Conservation (phyloP, 1,140 invertebrate genomes). For the Battus philenor region DNA sequence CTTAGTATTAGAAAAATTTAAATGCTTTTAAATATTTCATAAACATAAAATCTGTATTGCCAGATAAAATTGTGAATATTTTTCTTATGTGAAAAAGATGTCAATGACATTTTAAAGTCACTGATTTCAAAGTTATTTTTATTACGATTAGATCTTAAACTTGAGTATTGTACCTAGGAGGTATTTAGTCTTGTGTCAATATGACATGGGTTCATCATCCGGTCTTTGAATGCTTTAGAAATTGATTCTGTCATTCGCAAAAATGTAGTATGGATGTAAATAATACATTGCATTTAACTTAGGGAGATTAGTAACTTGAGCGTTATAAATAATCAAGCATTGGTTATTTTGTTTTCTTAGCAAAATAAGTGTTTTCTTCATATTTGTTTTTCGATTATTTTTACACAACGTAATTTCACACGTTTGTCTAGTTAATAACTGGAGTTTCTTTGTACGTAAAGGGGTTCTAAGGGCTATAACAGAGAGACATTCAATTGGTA, state of each 20-base stretch:
- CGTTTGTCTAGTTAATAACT: constrained; percentile 55
- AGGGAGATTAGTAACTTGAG: constrained; percentile 61
- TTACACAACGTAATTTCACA: constrained; percentile 57
- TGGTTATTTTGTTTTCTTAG: constrained; percentile 60
- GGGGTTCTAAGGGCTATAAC: constrained; percentile 57
- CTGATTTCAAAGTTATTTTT: constrained; percentile 66
- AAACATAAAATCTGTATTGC: constrained; percentile 72
- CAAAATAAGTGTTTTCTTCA: constrained; percentile 60
- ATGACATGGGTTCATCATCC: constrained; percentile 42
- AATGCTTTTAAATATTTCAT: constrained; percentile 63
- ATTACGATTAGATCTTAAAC: constrained; percentile 66
- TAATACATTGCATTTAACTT: constrained; percentile 71
- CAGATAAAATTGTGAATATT: constrained; percentile 75
- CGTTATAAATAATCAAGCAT: constrained; percentile 55
- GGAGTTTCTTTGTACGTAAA: constrained; percentile 69
- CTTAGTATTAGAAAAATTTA: constrained; percentile 64
- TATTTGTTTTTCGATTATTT: constrained; percentile 61
- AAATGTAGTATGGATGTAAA: constrained; percentile 59
- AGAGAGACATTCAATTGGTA: constrained; percentile 55
- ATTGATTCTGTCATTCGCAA: constrained; percentile 47
- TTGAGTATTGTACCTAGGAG: constrained; percentile 63
- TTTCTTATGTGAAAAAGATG: constrained; percentile 66
- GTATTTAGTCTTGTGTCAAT: constrained; percentile 48
- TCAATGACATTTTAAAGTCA: constrained; percentile 69
- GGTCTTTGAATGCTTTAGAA: constrained; percentile 45